phyloP scores from a whole-genome alignment of 2,797 vertebrate species.

The Mormyrus hasselquistii region DNA sequence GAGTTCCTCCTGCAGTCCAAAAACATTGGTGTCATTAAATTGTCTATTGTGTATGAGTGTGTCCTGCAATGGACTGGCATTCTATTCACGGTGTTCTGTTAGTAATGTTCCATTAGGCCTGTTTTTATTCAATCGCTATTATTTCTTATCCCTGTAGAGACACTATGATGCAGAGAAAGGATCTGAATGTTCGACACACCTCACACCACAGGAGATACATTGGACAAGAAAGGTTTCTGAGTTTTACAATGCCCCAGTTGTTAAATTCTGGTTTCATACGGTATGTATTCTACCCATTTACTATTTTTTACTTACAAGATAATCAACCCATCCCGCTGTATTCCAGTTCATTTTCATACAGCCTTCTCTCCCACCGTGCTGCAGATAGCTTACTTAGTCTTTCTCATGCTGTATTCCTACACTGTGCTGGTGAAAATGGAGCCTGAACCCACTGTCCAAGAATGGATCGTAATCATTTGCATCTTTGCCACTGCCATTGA shows the following conservation, averaged over 20 bases:
- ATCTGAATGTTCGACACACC: slow-evolving; percentile 40
- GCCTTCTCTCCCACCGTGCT: slow-evolving; percentile 11
- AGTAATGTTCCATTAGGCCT: not conserved
- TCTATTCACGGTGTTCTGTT: not conserved
- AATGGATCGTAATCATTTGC: slow-evolving; percentile 87
- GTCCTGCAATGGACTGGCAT: not conserved
- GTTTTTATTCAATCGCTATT: not conserved
- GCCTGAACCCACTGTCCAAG: slow-evolving; percentile 71
- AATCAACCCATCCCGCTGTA: not conserved
- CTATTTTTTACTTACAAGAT: not conserved
- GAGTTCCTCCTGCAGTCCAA: not conserved
- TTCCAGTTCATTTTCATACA: not conserved
- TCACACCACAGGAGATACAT: slow-evolving; percentile 49
- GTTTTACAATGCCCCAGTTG: slow-evolving; percentile 92
- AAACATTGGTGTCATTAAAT: not conserved
- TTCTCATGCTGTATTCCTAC: slow-evolving; percentile 88
- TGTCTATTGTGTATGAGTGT: not conserved
- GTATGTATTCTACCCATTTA: slow-evolving; percentile 55
- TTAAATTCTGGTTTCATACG: slow-evolving; percentile 98
- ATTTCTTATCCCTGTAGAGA: slow-evolving; percentile 45
- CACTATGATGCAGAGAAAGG: slow-evolving; percentile 70
- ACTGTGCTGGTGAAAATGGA: slow-evolving; percentile 86
- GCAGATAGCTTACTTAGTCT: slow-evolving; percentile 84
- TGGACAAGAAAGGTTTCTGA: slow-evolving; percentile 77
- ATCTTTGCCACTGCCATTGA: slow-evolving; percentile 82